Evolutionary conservation across 2,797 vertebrate genomes (phyloP), one percentile per base, ranked within the genome.

Genomic region (Chelmon rostratus): DNA sequence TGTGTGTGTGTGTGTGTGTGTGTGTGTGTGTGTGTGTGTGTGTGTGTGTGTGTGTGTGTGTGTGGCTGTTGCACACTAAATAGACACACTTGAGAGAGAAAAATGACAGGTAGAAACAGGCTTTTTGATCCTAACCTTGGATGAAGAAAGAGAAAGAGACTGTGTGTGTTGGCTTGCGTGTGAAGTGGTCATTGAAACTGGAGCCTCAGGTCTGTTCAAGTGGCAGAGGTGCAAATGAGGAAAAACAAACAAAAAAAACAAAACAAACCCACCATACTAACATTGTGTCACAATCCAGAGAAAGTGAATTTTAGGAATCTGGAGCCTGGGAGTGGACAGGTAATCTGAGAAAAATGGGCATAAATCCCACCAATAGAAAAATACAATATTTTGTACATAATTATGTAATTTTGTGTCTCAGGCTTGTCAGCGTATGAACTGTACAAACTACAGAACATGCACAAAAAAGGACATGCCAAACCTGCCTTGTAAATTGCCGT

Each of bases 111-210:
- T 85, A 82, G 86, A 81, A 74, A 65, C 57, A 69, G 67, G 78
- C 69, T 87, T 86, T 91, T 91, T 92, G 82, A 91, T 90, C 86
- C 68, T 82, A 79, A 90, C 87, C 88, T 89, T 88, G 80, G 72
- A 74, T 88, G 66, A 76, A 67, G 67, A 83, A 73, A 58, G 31
- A 7, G 33, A 23, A 6, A 10, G 49, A 23, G 49, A 2, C 16
- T 23, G 23, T 62, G 35, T 53, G 38, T 59, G 46, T 61, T 10
- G 68, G 23, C 28, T 57, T 35, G 65, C 1, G 2, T 61, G 33
- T 76, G 58, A 71, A 81, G 62, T 67, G 62, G 58, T 77, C 73
- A 79, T 68, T 79, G 72, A 81, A 84, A 71, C 76, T 23, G 73
- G 25, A 78, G 31, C 40, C 25, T 66, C 10, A 2, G 50, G 21